A percentile compares a stretch with the other conserved stretches of the same genome.
phyloP scores from a whole-genome alignment of 2,888 invertebrate species.

The Hirtodrosophila confusa region DNA sequence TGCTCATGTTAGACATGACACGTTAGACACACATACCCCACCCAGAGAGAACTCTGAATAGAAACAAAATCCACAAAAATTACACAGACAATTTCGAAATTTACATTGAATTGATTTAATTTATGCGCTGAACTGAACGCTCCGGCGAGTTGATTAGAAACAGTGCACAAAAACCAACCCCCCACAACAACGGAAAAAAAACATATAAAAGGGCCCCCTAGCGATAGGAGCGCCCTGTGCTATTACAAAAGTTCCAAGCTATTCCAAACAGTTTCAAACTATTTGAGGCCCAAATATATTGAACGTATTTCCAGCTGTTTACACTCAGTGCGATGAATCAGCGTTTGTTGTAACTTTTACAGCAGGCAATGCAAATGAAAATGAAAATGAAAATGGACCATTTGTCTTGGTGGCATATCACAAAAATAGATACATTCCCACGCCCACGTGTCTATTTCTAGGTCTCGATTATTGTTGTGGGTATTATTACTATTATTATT shows the following conservation, averaged over 20 bases:
- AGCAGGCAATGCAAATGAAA: conserved; percentile 4
- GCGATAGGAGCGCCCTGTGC: conserved; percentile 24
- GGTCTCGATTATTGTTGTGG: conserved; percentile 46
- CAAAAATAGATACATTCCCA: conserved; percentile 72
- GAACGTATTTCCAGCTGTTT: conserved; percentile 42
- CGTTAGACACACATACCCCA: conserved; percentile 24
- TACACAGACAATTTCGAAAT: conserved; percentile 67
- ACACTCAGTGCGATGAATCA: conserved; percentile 49
- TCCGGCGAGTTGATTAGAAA: conserved; percentile 51
- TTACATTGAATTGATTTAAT: conserved; percentile 66
- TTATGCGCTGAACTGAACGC: conserved; percentile 51
- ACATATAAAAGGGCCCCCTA: conserved; percentile 3
- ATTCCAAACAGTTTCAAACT: conserved; percentile 24
- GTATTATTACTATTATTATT: conserved; percentile 9
- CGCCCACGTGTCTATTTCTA: conserved; percentile 77
- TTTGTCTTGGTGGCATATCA: conserved; percentile 31
- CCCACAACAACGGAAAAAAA: neutral
- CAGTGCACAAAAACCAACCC: conserved; percentile 14
- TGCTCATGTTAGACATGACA: too few relatives aligned
- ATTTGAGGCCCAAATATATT: conserved; percentile 1
- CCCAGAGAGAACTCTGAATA: conserved; percentile 31
- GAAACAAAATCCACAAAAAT: conserved; percentile 40
- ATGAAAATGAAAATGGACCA: conserved; percentile 27
- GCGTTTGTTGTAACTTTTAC: conserved; percentile 46
- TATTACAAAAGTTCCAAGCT: conserved; percentile 46